Evolutionary conservation across 2,113 vertebrate species (phyloP), one percentile per base, ranked within the genome.

Genomic region (Petroica traversi): DNA sequence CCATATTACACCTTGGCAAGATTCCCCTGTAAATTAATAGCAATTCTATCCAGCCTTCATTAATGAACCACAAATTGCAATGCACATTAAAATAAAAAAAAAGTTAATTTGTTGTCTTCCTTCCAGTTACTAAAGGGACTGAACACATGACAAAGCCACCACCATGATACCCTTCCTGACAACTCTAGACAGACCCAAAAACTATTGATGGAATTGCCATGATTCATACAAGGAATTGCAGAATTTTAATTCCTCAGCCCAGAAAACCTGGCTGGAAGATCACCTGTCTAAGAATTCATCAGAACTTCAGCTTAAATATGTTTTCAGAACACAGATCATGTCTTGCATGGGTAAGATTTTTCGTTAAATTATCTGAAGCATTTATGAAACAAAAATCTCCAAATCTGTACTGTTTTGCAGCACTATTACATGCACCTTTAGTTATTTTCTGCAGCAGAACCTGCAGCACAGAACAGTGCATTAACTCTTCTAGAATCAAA

Each of bases 11-110:
- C 17, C 16, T 45, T 89, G 89, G 86, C 80, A 87, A 61, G 64
- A 75, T 49, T 72, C 51, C 61, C 38, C 36, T 36, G 25, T 24
- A 74, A 81, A 92, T 94, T 71, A 89, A 84, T n/a, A 91, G 31
- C 45, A 72, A n/a, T 62, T 87, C 68, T 57, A 48, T 64, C 46
- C 40, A 38, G 51, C 31, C 12, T 74, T 82, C 61, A 87, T 72
- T 89, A 92, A 85, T 1, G 0, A 87, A 71, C 45, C 80, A 57
- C 41, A 72, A 57, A 52, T 64, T 91, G 18, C 36, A 69, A 38
- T 1, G 7, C 5, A n/a, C 8, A 38, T 31, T 36, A 11, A 40
- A 38, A 40, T n/a, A 58, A 63, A 62, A 63, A 48, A n/a, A 40
- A 22, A 68, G 94, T 72, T 55, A 31, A 63, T 92, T 61, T 87